Evolutionary conservation across 2,888 invertebrate genomes (phyloP), one percentile per base, ranked within the genome.

Genomic region (Strigamia transsilvanica): DNA sequence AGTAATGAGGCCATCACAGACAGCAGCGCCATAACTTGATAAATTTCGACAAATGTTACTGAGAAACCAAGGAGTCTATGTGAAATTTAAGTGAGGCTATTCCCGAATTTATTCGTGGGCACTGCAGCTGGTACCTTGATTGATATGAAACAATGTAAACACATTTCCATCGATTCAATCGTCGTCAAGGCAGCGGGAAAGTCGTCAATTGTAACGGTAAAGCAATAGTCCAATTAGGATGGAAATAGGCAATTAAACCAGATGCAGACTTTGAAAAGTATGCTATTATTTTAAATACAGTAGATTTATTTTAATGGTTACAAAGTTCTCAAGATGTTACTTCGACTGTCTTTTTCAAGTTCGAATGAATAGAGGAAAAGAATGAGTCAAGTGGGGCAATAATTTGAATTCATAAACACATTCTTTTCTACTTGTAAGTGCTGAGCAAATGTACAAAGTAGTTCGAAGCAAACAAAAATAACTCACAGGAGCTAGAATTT

Each of bases 71-170:
- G 2, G 27, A 27, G 27, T 27, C 38, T 9, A 7, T 38, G 38
- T 38, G 38, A 9, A 38, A 6, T 38, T 38, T 38, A 38, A 38
- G 38, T 38, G 38, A 6, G 38, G 38, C 38, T 38, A 38, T 38
- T 38, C 4, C 10, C 38, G 6, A 38, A 9, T 2, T 38, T 38
- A 6, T 38, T 38, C 38, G 38, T 38, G 38, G 38, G 6, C 56
- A 56, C 56, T 56, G 18, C 56, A 56, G 56, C 56, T 18, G 56
- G 56, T 56, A 18, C 56, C 56, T 56, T 18, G 56, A 38, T 21
- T 56, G n/a, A 18, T 18, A 56, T n/a, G 6, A 21, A 4, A 18
- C 56, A 56, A 56, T 18, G 21, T 18, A 18, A 56, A 56, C 18
- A 18, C 3, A 56, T 18, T n/a, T 56, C 10, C 18, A 56, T 56